These are phyloP conservation scores for Takifugu rubripes DNA, from an alignment of 2,797 vertebrate genomes.

Conservation along the genomic window DNA sequence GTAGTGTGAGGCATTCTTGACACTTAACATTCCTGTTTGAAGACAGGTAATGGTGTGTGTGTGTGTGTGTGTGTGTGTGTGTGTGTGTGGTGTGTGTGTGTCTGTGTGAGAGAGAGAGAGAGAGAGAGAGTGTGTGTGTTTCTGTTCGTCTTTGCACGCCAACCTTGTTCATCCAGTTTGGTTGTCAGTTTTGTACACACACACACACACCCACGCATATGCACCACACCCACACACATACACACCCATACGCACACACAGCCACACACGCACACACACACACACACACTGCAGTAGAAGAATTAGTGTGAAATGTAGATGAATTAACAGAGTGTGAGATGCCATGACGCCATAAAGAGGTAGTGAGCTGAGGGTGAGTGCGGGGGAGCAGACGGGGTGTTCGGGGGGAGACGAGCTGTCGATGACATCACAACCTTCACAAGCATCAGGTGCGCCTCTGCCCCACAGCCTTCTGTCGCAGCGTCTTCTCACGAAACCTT, in stretches of 20 bases:
- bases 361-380: constrained; percentile 1
- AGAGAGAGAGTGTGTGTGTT: not conserved
- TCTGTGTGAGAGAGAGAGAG: no score
- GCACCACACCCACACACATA: no score
- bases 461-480: constrained; percentile 63
- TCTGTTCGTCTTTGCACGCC: constrained; percentile 13
- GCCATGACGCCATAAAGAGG: no score
- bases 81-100: not conserved
- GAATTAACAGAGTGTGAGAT: no score
- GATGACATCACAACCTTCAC: constrained; percentile 55
- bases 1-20: constrained; percentile 54
- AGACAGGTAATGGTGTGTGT: constrained; percentile 60
- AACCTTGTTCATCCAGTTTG: no score
- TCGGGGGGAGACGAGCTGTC: constrained; percentile 64
- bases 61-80: constrained; percentile 14
- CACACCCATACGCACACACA: no score
- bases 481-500: constrained; percentile 72
- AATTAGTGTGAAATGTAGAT: no score
- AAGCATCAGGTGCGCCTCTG: constrained; percentile 63
- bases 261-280: no score
- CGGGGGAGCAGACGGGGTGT: constrained; percentile 38
- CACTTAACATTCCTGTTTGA: constrained; percentile 76
- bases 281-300: no score
- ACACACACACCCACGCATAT: no score
- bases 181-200: no score